Conservation (phyloP, 92 coral and sea anemone genomes). For the Zoanthus sansibaricus region DNA sequence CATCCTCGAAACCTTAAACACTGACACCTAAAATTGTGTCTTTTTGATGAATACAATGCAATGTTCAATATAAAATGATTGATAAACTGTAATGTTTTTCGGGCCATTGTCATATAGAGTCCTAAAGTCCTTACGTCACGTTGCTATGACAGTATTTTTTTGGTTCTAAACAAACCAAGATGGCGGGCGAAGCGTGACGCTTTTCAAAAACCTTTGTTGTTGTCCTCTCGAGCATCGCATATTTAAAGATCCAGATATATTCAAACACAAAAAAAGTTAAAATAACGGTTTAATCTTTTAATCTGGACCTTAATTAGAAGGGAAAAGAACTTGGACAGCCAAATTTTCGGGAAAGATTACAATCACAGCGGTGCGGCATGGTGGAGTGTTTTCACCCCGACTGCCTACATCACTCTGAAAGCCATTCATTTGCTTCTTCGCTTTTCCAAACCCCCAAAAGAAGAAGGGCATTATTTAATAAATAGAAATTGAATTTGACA, state of each 20-base stretch:
- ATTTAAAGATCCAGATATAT: slow-evolving; percentile 41
- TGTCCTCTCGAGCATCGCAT: slow-evolving; percentile 15
- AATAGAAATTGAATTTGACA: too few relatives aligned
- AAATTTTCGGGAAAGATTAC: background rate
- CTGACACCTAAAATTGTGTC: too few relatives aligned
- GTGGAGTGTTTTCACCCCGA: too few relatives aligned
- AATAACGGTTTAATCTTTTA: slow-evolving; percentile 38
- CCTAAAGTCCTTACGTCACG: slow-evolving; percentile 21
- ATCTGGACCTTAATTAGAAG: slow-evolving; percentile 51
- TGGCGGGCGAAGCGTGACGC: slow-evolving; percentile 56
- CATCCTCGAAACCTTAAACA: too few relatives aligned
- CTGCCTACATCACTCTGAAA: too few relatives aligned
- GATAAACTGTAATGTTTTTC: too few relatives aligned
- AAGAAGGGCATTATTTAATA: slow-evolving; percentile 22
- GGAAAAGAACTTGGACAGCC: slow-evolving; percentile 47
- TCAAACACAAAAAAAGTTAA: background rate
- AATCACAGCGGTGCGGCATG: too few relatives aligned
- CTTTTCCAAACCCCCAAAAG: background rate
- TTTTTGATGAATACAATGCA: too few relatives aligned
- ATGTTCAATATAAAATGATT: too few relatives aligned
- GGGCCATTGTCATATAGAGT: too few relatives aligned
- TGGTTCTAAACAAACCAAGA: background rate
- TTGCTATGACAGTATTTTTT: too few relatives aligned
- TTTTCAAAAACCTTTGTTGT: background rate
- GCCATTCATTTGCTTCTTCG: too few relatives aligned